Base-by-base conservation (phyloP, 2,888 invertebrate genomes). In the Agrotis ipsilon region DNA sequence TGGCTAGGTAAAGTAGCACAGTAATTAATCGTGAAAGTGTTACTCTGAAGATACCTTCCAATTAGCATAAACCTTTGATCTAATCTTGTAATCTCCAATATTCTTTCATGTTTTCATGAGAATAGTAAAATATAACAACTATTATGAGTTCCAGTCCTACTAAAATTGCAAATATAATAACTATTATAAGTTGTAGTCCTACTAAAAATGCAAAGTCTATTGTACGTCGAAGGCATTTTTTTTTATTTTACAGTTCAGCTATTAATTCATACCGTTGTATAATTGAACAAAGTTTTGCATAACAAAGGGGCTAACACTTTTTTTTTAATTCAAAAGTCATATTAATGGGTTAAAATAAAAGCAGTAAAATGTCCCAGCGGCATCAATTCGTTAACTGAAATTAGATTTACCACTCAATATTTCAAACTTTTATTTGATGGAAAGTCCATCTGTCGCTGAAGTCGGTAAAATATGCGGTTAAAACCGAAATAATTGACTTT, bases 391-490 rank as follows among this genome's bases (percentile, higher is more conserved):
- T 83, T 81, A 85, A 54, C 60, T 68, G 59, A 87, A 90, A 90
- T 91, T 87, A 86, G 76, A 89, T 89, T 90, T 82, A 70, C 81
- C 84, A 79, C 84, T 90, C 87, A 88, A 91, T 89, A 89, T 89
- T 89, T 86, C 81, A 88, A 90, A 89, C 80, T 88, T 86, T 82
- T 82, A 88, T 90, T 86, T 79, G 81, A 90, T 87, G 84, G 85
- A 86, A 88, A 88, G 87, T 89, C 87, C 86, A 86, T 85, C 76
- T 78, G 76, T 72, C 81, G 52, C 76, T 63, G 77, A 68, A 51
- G 70, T 81, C 72, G 72, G 75, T 87, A 87, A 86, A 88, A 86
- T 85, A 72, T 83, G 82, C 77, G 72, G 72, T 63, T 79, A 76
- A 79, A 81, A 75, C 77, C 71, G 70, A 83, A 87, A 87, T 85